phyloP scores from a whole-genome alignment of 2,797 vertebrate genomes.

The Labroides dimidiatus region DNA sequence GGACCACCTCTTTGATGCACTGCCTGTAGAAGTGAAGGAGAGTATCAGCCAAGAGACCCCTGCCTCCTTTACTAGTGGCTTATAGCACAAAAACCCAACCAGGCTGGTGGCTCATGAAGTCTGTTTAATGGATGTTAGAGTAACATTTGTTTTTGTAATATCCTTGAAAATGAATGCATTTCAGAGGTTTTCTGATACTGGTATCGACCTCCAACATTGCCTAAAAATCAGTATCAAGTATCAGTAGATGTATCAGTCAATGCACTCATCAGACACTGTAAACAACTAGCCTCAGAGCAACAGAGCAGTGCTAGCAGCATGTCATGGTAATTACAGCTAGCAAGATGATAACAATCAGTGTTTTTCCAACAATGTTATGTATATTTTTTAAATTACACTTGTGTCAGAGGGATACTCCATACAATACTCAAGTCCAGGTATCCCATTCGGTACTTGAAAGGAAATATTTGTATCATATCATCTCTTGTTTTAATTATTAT shows the following conservation, averaged over 20 bases:
- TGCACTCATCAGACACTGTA: not conserved
- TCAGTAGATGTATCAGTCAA: not conserved
- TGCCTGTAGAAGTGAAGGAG: slow-evolving; percentile 94
- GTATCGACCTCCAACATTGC: not conserved
- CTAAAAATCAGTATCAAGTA: not conserved
- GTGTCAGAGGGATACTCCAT: not conserved
- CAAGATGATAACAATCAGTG: not conserved
- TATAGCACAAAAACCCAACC: slow-evolving; percentile 75
- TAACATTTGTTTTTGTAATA: slow-evolving; percentile 34
- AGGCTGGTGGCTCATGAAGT: slow-evolving; percentile 19
- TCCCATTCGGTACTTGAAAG: not conserved
- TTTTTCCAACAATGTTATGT: not conserved
- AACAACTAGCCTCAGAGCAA: not conserved
- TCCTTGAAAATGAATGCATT: slow-evolving; percentile 43
- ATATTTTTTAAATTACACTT: not conserved
- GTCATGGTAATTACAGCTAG: not conserved
- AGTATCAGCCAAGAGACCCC: slow-evolving; percentile 89
- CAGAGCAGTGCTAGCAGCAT: not conserved
- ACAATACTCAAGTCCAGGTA: not conserved
- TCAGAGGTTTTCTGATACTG: not conserved
- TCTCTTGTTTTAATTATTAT: slow-evolving; percentile 41
- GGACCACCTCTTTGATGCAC: slow-evolving; percentile 95
- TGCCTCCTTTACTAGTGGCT: slow-evolving; percentile 87
- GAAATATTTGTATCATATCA: not conserved
- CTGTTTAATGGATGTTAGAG: slow-evolving; percentile 24